Conservation (phyloP, 2,113 vertebrate genomes). For the Nibea albiflora region DNA sequence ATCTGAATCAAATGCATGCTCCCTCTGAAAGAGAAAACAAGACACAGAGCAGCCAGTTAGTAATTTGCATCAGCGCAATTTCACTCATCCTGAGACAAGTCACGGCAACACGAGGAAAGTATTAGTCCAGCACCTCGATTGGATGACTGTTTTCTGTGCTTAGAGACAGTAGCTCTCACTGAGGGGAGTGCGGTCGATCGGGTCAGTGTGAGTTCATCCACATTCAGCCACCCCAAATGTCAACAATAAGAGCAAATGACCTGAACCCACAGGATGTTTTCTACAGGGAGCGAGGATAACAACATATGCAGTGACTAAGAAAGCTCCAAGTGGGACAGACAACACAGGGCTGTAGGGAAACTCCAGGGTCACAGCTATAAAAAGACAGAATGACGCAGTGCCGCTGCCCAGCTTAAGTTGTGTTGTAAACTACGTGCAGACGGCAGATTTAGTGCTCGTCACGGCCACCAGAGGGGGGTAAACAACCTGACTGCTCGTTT, state of each 20-base stretch:
- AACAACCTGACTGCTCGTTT: constrained; percentile 56
- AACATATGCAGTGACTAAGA: constrained; percentile 85
- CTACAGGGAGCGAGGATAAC: constrained; percentile 81
- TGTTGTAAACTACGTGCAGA: constrained; percentile 66
- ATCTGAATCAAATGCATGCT: constrained; percentile 80
- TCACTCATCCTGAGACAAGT: constrained; percentile 64
- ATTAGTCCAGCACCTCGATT: constrained; percentile 61
- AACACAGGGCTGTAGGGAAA: constrained; percentile 85
- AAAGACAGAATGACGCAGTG: constrained; percentile 83
- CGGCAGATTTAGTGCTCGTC: constrained; percentile 10
- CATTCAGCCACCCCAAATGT: constrained; percentile 81
- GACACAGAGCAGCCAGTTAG: constrained; percentile 61
- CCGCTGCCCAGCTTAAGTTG: constrained; percentile 57
- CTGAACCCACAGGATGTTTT: constrained; percentile 88
- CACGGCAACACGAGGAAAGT: constrained; percentile 74
- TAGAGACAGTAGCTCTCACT: constrained; percentile 73
- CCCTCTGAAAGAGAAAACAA: constrained; percentile 81
- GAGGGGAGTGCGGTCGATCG: constrained; percentile 60
- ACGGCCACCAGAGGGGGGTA: constrained; percentile 81
- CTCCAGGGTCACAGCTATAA: constrained; percentile 86
- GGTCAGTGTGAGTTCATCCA: constrained; percentile 82
- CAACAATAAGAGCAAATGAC: constrained; percentile 83
- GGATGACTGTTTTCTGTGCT: constrained; percentile 61
- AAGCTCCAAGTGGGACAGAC: constrained; percentile 80
- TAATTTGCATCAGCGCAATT: constrained; percentile 62